Conservation (phyloP, 2,797 vertebrate genomes). For the Crax fasciolata region DNA sequence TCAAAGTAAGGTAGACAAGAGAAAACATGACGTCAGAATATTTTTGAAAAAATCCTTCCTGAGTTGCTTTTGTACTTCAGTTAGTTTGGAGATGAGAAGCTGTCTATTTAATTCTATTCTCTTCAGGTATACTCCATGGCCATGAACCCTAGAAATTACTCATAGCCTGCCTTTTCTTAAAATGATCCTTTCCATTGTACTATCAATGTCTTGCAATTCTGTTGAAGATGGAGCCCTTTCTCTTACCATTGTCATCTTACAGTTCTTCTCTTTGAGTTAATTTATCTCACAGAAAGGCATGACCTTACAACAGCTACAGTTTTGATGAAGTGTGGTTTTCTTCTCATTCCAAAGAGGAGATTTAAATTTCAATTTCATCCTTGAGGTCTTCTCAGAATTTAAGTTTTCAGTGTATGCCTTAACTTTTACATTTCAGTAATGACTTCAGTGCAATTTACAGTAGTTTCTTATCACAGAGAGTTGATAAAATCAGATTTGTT, state of each 20-base stretch:
- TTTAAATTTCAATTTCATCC: not conserved
- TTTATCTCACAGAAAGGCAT: not conserved
- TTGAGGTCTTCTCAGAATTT: not conserved
- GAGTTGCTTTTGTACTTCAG: not conserved
- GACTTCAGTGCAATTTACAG: not conserved
- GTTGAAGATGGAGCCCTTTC: not conserved
- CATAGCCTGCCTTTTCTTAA: not conserved
- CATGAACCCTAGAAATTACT: not conserved
- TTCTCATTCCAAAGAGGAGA: not conserved
- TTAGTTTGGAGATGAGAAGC: not conserved
- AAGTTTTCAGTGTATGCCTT: not conserved
- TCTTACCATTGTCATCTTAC: not conserved
- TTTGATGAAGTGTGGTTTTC: not conserved
- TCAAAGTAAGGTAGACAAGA: rapidly evolving
- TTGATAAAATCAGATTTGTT: not conserved
- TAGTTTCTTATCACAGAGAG: not conserved
- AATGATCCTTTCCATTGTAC: not conserved
- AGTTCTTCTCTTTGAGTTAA: not conserved
- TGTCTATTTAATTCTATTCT: not conserved
- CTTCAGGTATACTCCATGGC: not conserved
- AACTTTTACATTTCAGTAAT: not conserved
- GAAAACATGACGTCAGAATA: not conserved
- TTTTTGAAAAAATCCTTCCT: not conserved
- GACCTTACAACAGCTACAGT: not conserved
- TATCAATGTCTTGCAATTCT: not conserved